Base-by-base conservation (phyloP, 2,888 invertebrate genomes). In the Gerosis bhagava region DNA sequence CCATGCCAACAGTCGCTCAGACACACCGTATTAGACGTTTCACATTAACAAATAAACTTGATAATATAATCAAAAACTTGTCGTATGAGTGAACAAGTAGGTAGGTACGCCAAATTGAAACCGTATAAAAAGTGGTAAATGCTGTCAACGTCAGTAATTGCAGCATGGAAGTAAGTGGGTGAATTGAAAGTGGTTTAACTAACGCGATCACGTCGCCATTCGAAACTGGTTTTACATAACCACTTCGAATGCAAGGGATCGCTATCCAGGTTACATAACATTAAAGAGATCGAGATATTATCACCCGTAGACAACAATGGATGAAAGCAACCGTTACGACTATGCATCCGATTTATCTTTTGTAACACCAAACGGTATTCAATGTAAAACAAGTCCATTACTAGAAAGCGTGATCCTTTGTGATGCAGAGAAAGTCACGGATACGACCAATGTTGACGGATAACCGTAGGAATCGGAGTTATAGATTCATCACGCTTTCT, bases 341-440 rank as follows among this genome's bases (percentile, higher is more conserved):
- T 6, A 19, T 6, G 19, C 19, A 6, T 19, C 53, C 48, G 35
- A 25, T 43, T 50, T 49, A 46, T 51, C 41, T 42, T 25, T 31
- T 53, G 10, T 11, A 16, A 17, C 11, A 21, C 24, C 21, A 53
- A 62, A 57, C 56, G 53, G 60, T 62, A 77, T 73, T 73, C 65
- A 77, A 74, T 73, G 72, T 68, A 62, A 74, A 77, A 67, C 69
- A 57, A 50, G 53, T 53, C 56, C 57, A 54, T 57, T 63, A 56
- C 56, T 75, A 76, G 82, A 83, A 83, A 83, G 81, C 57, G 40
- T 63, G 24, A 69, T 83, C 82, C 81, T 84, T 84, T 80, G 79
- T 78, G 59, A 51, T 49, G 31, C 11, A 51, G 80, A 67, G 79
- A 79, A 83, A 82, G 83, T 72, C 62, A 65, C 59, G 53, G 54